Conservation (phyloP, 2,888 invertebrate species). For the Aethes cnicana region DNA sequence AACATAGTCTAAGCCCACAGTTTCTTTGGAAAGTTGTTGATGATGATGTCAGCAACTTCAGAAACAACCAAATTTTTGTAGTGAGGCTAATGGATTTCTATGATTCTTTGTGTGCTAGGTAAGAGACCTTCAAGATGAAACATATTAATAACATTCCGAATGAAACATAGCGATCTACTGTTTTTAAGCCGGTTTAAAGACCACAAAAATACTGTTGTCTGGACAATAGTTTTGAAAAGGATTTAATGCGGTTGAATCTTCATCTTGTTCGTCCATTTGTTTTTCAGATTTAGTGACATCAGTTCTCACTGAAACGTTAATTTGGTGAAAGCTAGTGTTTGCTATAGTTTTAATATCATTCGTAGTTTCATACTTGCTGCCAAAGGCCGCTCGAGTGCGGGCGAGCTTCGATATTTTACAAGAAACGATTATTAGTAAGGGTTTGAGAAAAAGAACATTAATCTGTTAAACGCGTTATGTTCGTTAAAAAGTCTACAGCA, state of each 20-base stretch:
- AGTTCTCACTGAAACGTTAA: slow-evolving; percentile 17
- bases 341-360: slow-evolving; percentile 15
- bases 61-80: slow-evolving; percentile 35
- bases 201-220: no score
- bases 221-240: slow-evolving; percentile 12
- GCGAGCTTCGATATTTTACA: slow-evolving; percentile 39
- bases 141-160: no score
- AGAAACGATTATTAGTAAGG: no score
- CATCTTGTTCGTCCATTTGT: slow-evolving; percentile 22
- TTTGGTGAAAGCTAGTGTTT: slow-evolving; percentile 23
- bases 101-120: slow-evolving; percentile 38
- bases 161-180: no score
- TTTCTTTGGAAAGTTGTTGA: slow-evolving; percentile 9
- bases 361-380: slow-evolving; percentile 27
- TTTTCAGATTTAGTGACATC: slow-evolving; percentile 21
- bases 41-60: slow-evolving; percentile 11
- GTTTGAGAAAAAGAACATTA: no score
- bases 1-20: no score
- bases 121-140: slow-evolving; percentile 31
- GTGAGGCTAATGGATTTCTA: slow-evolving; percentile 41
- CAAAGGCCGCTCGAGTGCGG: slow-evolving; percentile 42
- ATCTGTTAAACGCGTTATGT: no score
- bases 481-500: no score
- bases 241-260: neutral
- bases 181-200: no score